phyloP scores from a whole-genome alignment of 2,113 vertebrate genomes.

The Epinephelus fuscoguttatus region DNA sequence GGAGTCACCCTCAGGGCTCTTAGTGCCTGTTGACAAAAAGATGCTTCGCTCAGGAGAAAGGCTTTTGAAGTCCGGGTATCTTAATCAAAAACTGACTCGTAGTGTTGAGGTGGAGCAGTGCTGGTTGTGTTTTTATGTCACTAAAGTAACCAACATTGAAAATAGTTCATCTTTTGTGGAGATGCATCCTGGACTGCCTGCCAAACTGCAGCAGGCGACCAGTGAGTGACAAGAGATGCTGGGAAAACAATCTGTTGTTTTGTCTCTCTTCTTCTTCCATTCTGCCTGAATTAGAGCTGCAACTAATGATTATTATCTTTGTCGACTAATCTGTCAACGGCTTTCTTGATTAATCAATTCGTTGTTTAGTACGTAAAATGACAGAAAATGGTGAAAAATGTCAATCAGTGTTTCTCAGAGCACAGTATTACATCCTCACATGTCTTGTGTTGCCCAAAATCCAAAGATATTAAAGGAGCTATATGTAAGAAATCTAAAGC shows the following conservation, averaged over 20 bases:
- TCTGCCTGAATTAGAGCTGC: not conserved
- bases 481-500: too few relatives aligned
- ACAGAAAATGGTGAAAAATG: too few relatives aligned
- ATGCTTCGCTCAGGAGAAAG: not conserved
- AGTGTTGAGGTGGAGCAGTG: not conserved
- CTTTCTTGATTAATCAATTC: too few relatives aligned
- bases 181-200: not conserved
- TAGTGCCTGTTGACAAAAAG: constrained; percentile 27
- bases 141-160: not conserved
- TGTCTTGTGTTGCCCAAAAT: too few relatives aligned
- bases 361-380: too few relatives aligned
- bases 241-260: not conserved
- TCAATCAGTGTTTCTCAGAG: too few relatives aligned
- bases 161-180: not conserved
- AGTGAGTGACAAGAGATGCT: not conserved
- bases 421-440: too few relatives aligned
- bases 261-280: not conserved
- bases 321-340: too few relatives aligned
- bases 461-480: too few relatives aligned
- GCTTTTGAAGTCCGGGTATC: not conserved
- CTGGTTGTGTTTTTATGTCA: not conserved
- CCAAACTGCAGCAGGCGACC: not conserved
- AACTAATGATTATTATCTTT: too few relatives aligned
- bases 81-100: not conserved
- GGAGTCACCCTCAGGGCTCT: constrained; percentile 32